Evolutionary conservation across 1,140 invertebrate genomes (phyloP).

Genomic region (Bathynomus jamesi): DNA sequence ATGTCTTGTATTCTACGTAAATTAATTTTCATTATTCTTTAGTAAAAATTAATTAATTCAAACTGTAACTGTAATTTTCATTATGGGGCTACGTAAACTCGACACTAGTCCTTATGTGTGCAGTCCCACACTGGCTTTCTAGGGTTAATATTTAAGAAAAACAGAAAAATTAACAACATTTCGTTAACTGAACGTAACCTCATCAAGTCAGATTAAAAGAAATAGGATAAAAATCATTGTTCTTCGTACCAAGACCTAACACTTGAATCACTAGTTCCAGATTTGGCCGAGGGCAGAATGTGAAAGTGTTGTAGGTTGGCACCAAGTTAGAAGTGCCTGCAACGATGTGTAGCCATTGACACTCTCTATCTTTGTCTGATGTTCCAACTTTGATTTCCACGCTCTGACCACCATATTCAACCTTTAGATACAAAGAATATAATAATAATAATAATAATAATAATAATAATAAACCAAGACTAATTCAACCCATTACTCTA

Average conservation of each 20-base stretch:
- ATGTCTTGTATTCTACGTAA: background rate
- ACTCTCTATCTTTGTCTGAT: background rate
- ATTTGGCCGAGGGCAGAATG: constrained; percentile 2
- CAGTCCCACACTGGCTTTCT: too few species aligned
- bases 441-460: too few species aligned
- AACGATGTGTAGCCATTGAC: constrained; percentile 5
- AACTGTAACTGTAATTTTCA: too few species aligned
- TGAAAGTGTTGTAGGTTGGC: constrained; percentile 15
- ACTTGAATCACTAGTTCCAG: constrained; percentile 14
- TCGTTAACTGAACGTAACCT: too few species aligned
- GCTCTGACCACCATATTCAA: constrained; percentile 10
- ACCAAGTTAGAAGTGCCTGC: constrained; percentile 16
- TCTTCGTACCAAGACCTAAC: constrained; percentile 16
- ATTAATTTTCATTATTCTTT: too few species aligned
- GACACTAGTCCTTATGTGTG: too few species aligned
- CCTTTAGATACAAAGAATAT: constrained; percentile 5
- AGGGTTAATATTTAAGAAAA: too few species aligned
- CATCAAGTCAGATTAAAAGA: too few species aligned
- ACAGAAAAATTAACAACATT: too few species aligned
- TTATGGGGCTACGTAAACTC: too few species aligned
- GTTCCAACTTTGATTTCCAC: constrained; percentile 14
- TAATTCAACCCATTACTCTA: background rate
- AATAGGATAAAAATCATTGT: background rate
- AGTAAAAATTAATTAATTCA: too few species aligned
- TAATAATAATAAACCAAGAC: too few species aligned